Conservation (phyloP, 2,888 invertebrate genomes). For the Minunthozetes semirufus region DNA sequence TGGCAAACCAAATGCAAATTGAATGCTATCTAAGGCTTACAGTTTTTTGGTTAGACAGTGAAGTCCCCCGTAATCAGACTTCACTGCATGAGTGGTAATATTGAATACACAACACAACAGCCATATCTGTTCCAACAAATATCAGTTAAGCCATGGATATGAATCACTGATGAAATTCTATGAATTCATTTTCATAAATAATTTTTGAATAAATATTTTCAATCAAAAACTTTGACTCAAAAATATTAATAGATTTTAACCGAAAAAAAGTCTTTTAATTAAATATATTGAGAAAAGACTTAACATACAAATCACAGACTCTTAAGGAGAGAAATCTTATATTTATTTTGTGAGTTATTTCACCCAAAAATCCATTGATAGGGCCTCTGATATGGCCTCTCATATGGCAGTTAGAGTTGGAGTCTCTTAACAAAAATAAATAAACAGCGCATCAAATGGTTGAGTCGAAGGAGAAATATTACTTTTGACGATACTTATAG, state of each 20-base stretch:
- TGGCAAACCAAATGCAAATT: constrained; percentile 13
- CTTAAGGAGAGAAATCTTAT: background rate
- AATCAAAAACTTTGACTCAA: background rate
- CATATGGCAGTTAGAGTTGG: constrained; percentile 4
- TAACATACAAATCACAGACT: background rate
- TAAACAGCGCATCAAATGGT: constrained; percentile 1
- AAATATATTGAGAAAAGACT: background rate
- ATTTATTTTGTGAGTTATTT: background rate
- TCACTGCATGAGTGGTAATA: constrained; percentile 17
- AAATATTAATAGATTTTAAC: background rate
- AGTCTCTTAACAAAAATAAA: constrained; percentile 26
- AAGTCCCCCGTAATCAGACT: constrained; percentile 20
- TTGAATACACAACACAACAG: no score
- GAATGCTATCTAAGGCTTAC: background rate
- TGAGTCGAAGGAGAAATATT: background rate
- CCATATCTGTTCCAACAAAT: background rate
- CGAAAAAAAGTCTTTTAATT: background rate
- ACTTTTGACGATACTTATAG: background rate
- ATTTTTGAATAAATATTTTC: constrained; percentile 1
- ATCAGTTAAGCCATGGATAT: background rate
- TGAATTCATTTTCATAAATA: constrained; percentile 5
- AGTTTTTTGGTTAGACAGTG: no score
- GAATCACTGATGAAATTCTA: background rate
- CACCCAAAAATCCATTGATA: constrained; percentile 11
- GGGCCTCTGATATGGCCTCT: background rate